A percentile compares a stretch with the other conserved stretches of the same genome.
Evolutionary conservation across 2,888 invertebrate species (phyloP).

Genomic region (Melanophora roralis): DNA sequence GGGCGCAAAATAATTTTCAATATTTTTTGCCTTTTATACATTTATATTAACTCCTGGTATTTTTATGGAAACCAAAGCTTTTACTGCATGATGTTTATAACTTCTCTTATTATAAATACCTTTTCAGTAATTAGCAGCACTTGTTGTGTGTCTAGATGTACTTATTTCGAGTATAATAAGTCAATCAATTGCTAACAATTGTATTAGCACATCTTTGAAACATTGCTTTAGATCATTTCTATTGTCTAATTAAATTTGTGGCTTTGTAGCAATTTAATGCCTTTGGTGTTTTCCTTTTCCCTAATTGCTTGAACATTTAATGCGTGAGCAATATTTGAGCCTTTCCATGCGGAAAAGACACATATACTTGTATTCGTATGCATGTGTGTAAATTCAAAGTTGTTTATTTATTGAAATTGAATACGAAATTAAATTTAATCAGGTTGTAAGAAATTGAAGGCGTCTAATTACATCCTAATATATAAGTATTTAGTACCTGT

Average conservation of each 20-base stretch:
- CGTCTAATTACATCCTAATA: background rate
- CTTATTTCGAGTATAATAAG: too few species aligned
- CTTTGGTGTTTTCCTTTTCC: background rate
- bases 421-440: background rate
- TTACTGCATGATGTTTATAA: too few species aligned
- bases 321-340: constrained; percentile 11
- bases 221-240: too few species aligned
- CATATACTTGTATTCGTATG: background rate
- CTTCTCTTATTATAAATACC: too few species aligned
- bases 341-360: background rate
- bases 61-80: too few species aligned
- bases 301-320: constrained; percentile 6
- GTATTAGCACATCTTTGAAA: too few species aligned
- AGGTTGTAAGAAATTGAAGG: background rate
- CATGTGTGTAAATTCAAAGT: background rate
- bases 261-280: background rate
- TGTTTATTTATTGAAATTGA: constrained; percentile 8
- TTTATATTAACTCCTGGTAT: too few species aligned
- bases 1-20: too few species aligned
- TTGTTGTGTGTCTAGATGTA: too few species aligned
- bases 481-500: background rate
- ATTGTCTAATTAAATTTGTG: background rate
- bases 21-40: too few species aligned
- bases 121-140: too few species aligned
- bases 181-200: too few species aligned